Conservation (phyloP, 2,113 vertebrate genomes). For the Azemiops feae region DNA sequence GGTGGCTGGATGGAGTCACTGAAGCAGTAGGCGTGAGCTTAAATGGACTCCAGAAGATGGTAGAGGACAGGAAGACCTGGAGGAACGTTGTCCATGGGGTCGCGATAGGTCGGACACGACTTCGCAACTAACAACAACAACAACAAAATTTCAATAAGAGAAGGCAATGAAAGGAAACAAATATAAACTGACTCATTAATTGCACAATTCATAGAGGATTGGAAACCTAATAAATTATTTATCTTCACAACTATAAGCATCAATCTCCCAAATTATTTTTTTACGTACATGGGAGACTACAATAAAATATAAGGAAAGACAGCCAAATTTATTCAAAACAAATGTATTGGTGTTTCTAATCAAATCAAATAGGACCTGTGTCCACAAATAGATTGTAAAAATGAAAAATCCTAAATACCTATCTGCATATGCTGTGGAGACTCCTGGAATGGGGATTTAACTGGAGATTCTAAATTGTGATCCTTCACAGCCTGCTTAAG, state of each 20-base stretch:
- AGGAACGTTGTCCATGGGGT: no score
- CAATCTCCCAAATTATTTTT: not conserved
- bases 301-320: not conserved
- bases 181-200: not conserved
- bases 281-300: not conserved
- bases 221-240: not conserved
- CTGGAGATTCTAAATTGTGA: slow-evolving; percentile 69
- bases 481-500: slow-evolving; percentile 86
- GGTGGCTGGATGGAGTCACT: no score
- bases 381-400: not conserved
- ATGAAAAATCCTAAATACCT: slow-evolving; percentile 56
- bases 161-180: not conserved
- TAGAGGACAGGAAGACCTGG: no score
- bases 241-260: not conserved
- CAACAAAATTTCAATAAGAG: not conserved
- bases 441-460: slow-evolving; percentile 67
- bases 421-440: slow-evolving; percentile 79
- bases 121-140: no score
- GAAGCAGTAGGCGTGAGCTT: no score
- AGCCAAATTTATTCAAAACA: not conserved
- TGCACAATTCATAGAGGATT: not conserved
- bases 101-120: no score
- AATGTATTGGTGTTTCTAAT: not conserved
- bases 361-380: not conserved
- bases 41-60: no score